These are phyloP conservation scores for Caenorhabditis inopinata DNA, from an alignment of 1,140 invertebrate species.

Conservation along the genomic window DNA sequence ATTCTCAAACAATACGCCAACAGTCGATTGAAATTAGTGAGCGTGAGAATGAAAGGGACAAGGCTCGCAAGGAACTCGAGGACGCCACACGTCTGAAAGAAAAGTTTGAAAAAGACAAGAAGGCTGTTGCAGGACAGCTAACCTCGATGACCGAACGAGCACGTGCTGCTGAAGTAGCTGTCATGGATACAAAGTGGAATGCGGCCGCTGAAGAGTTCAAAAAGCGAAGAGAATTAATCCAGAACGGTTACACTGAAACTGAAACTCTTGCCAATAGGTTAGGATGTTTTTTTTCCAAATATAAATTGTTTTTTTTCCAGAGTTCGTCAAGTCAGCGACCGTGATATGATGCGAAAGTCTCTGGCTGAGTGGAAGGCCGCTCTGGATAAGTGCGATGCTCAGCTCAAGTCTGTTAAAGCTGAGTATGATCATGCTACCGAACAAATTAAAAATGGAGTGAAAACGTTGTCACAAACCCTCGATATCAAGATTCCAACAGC, in stretches of 20 bases:
- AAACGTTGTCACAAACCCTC: neutral
- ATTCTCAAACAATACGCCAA: constrained; percentile 24
- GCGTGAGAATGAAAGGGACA: constrained; percentile 20
- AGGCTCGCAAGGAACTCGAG: neutral
- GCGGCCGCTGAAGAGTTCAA: neutral
- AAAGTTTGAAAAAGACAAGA: constrained; percentile 28
- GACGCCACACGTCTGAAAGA: constrained; percentile 16
- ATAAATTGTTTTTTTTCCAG: neutral
- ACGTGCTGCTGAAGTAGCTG: neutral
- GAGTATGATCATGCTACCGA: constrained; percentile 5
- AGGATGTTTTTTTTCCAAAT: neutral
- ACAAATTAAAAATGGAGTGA: neutral
- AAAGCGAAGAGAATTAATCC: constrained; percentile 10
- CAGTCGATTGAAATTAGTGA: neutral
- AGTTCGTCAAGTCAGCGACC: constrained; percentile 25
- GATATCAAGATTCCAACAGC: neutral
- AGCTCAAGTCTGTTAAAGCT: neutral
- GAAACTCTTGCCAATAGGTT: constrained; percentile 19
- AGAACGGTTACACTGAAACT: constrained; percentile 12
- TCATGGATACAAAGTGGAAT: constrained; percentile 24
- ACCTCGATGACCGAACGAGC: constrained; percentile 12
- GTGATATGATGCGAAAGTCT: constrained; percentile 23
- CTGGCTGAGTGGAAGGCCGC: constrained; percentile 30
- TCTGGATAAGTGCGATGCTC: neutral
- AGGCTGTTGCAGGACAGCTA: neutral